Base-by-base conservation (phyloP, 1,140 invertebrate species). In the Hycleus cichorii region DNA sequence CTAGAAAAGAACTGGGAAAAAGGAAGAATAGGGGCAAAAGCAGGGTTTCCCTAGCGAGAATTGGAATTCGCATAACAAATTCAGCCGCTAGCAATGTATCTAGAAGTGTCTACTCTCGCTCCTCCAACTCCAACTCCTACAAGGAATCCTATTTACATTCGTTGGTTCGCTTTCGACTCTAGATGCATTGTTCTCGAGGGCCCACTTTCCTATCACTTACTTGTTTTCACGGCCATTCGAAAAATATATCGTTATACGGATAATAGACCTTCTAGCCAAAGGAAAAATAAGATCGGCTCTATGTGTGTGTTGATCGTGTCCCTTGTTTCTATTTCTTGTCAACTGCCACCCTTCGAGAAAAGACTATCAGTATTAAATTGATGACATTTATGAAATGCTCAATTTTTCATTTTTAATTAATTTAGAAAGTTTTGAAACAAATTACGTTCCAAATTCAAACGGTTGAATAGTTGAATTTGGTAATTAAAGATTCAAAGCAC, bases 171-270 rank as follows among this genome's bases (percentile, higher is more conserved):
- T 40, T 45, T 60, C 55, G 27, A 6, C 49, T 49, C 18, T 48
- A 60, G 57, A 65, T 59, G 52, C 57, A 65, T 59, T 48, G 61
- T 60, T 57, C 64, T 63, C 64, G 18, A 57, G 64, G 55, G 64
- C 51, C 61, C 64, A 65, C 64, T 65, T 61, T 56, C 46, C 45
- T 65, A 63, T 65, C 64, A 65, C 64, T 65, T 65, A 65, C 61
- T 65, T 65, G 64, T 65, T 65, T 65, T 59, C 64, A 59, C 56
- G 58, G 59, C 53, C 64, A 61, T 63, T 65, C 59, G 10, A 60
- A 60, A 63, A 63, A 63, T 60, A 65, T 65, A 63, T 57, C 45
- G 59, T 48, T 52, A 49, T 55, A 54, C 43, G 49, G 55, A 61
- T 65, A 65, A 65, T 60, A 52, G 61, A 61, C 50, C 59, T 52